phyloP scores from a whole-genome alignment of 2,888 invertebrate species.

The Malacosoma neustria region DNA sequence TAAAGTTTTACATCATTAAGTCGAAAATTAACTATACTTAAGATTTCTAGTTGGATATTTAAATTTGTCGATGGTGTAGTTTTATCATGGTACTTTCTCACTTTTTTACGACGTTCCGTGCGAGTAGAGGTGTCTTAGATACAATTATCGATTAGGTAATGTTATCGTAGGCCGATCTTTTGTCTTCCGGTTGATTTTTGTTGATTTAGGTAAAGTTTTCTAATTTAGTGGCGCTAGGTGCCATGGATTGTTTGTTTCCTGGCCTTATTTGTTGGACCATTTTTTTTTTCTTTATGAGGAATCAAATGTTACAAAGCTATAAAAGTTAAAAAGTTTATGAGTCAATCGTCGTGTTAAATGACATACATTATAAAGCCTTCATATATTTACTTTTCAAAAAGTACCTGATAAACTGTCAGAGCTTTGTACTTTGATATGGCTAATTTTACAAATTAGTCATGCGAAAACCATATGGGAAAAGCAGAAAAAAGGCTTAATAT shows the following conservation, averaged over 20 bases:
- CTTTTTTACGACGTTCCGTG: conserved; percentile 70
- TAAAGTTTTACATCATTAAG: too few species aligned
- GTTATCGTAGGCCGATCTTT: conserved; percentile 63
- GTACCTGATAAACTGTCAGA: too few species aligned
- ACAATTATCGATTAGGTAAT: conserved; percentile 74
- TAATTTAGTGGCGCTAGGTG: conserved; percentile 46
- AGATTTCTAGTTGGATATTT: background rate
- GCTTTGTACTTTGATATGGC: too few species aligned
- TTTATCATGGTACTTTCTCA: conserved; percentile 72
- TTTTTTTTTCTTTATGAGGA: conserved; percentile 5
- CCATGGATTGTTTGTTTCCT: conserved; percentile 33
- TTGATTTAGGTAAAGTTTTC: conserved; percentile 56
- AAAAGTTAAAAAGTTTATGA: too few species aligned
- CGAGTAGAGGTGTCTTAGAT: conserved; percentile 69
- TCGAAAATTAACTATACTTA: conserved; percentile 11
- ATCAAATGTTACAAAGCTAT: background rate
- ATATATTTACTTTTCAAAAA: too few species aligned
- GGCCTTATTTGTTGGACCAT: conserved; percentile 23
- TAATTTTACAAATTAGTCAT: too few species aligned
- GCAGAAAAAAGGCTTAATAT: too few species aligned
- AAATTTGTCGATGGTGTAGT: conserved; percentile 36
- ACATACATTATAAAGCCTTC: too few species aligned
- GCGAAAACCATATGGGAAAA: too few species aligned
- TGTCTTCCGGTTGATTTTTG: conserved; percentile 70
- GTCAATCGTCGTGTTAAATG: too few species aligned